phyloP scores from a whole-genome alignment of 1,140 invertebrate species.

The Drosophila repletoides region DNA sequence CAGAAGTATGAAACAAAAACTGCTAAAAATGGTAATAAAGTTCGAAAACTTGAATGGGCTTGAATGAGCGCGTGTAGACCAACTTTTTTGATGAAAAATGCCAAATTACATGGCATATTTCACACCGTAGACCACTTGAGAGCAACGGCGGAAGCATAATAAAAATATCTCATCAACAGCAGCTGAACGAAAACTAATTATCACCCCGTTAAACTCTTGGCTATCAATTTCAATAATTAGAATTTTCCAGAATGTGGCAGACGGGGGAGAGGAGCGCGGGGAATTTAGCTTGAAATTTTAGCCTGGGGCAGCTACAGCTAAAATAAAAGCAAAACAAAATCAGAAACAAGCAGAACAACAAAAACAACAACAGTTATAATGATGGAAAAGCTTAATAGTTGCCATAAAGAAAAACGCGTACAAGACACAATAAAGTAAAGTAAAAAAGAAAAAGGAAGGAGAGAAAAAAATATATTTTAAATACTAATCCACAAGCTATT shows the following conservation, averaged over 20 bases:
- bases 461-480: conserved; percentile 6
- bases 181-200: conserved; percentile 45
- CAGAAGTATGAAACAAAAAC: too few species aligned
- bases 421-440: conserved; percentile 3
- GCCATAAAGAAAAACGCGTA: conserved; percentile 42
- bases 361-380: conserved; percentile 30
- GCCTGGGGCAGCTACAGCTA: not conserved
- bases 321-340: too few species aligned
- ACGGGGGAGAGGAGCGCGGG: not conserved
- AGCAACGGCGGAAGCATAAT: not conserved
- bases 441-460: conserved; percentile 1
- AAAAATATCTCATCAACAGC: conserved; percentile 18
- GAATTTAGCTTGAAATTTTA: conserved; percentile 42
- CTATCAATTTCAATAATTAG: conserved; percentile 68
- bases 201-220: conserved; percentile 33
- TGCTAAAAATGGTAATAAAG: too few species aligned
- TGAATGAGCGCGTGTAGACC: too few species aligned
- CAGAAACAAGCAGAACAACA: not conserved
- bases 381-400: conserved; percentile 60
- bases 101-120: conserved; percentile 29
- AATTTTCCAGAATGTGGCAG: conserved; percentile 35
- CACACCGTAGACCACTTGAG: conserved; percentile 3
- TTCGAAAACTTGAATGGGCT: too few species aligned
- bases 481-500: conserved; percentile 54
- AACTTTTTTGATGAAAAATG: conserved; percentile 3